phyloP scores from a whole-genome alignment of 2,113 vertebrate genomes.

The Dipodomys spectabilis region DNA sequence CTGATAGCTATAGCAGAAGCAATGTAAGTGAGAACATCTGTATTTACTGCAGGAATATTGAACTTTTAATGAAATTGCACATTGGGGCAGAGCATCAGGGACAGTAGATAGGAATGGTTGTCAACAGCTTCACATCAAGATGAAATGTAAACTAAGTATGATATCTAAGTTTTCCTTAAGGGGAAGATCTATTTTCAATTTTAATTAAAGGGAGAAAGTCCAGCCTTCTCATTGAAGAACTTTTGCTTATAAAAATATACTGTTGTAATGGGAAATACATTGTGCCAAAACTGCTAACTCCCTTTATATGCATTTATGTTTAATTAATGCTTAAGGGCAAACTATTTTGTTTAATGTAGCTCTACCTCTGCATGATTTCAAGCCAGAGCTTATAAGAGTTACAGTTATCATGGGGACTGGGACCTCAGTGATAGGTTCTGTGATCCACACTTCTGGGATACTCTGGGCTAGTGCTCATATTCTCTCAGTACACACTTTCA shows the following conservation, averaged over 20 bases:
- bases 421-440: not conserved
- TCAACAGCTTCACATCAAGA: slow-evolving; percentile 41
- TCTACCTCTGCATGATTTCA: not conserved
- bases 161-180: slow-evolving; percentile 52
- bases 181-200: slow-evolving; percentile 62
- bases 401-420: not conserved
- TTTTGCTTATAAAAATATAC: not conserved
- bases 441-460: not conserved
- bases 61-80: slow-evolving; percentile 65
- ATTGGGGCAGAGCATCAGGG: not conserved
- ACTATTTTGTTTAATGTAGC: not conserved
- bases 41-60: slow-evolving; percentile 44
- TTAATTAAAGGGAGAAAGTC: not conserved
- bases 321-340: not conserved
- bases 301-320: not conserved
- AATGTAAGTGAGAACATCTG: slow-evolving; percentile 75
- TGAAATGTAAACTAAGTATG: not conserved
- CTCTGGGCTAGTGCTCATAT: not conserved
- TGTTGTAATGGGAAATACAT: not conserved
- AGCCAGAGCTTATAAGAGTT: not conserved
- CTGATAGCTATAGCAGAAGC: slow-evolving; percentile 52
- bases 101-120: not conserved
- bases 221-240: not conserved
- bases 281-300: not conserved
- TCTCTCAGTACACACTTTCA: not conserved